A percentile compares a stretch with the other conserved stretches of the same genome.
Conservation (phyloP, 2,888 invertebrate species). For the Melanostoma scalare region DNA sequence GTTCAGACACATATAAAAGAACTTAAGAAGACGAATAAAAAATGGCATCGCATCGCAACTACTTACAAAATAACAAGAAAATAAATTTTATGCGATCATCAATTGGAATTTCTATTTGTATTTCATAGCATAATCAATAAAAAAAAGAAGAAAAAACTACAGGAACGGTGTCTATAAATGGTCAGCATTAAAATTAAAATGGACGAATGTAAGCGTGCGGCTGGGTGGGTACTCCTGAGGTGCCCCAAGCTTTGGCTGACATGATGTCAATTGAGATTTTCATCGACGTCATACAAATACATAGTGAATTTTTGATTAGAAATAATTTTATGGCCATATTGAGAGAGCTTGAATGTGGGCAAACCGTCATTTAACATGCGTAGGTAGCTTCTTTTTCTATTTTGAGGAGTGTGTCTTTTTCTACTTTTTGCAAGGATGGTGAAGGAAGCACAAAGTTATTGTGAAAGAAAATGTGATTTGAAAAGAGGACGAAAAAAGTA, state of each 20-base stretch:
- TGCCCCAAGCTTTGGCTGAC: constrained; percentile 51
- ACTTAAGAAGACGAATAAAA: constrained; percentile 11
- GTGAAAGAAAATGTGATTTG: too few species aligned
- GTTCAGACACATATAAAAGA: constrained; percentile 15
- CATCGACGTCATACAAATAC: constrained; percentile 35
- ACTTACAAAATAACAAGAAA: constrained; percentile 18
- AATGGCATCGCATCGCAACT: constrained; percentile 35
- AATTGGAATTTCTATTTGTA: constrained; percentile 67
- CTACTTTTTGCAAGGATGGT: too few species aligned
- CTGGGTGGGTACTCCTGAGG: constrained; percentile 63
- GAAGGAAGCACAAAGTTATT: too few species aligned
- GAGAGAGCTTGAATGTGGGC: constrained; percentile 30
- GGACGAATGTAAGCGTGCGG: constrained; percentile 33
- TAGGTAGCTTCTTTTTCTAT: too few species aligned
- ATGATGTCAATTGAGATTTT: constrained; percentile 69
- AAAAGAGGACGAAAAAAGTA: too few species aligned
- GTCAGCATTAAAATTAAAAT: constrained; percentile 45
- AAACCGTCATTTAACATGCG: background rate
- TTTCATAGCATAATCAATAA: constrained; percentile 41
- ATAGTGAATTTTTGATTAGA: constrained; percentile 53
- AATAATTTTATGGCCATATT: constrained; percentile 48
- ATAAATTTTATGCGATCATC: constrained; percentile 59
- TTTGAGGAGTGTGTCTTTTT: too few species aligned
- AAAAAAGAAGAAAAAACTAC: background rate
- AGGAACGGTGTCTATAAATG: constrained; percentile 63